These are phyloP conservation scores for Trilocha varians DNA, from an alignment of 2,888 invertebrate genomes.

Conservation along the genomic window DNA sequence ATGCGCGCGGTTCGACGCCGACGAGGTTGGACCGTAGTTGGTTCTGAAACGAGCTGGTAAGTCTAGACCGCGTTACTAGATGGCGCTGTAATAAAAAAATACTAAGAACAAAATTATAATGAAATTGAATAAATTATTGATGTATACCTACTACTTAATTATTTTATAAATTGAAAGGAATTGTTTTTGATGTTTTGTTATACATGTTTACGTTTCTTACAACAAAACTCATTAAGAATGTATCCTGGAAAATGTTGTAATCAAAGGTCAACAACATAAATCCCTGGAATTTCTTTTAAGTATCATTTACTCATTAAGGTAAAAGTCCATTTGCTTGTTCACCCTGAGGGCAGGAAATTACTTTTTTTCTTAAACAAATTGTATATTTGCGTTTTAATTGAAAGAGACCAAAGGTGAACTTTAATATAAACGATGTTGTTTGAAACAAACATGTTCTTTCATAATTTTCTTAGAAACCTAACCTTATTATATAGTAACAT, in stretches of 20 bases:
- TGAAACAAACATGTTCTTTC: too few species aligned
- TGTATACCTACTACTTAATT: too few species aligned
- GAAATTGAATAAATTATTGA: too few species aligned
- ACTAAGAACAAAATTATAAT: neutral
- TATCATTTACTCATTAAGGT: constrained; percentile 14
- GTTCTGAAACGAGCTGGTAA: constrained; percentile 80
- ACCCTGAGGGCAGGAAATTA: neutral
- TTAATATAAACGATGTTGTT: too few species aligned
- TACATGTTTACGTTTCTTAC: too few species aligned
- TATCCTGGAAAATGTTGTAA: too few species aligned
- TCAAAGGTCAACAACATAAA: constrained; percentile 4
- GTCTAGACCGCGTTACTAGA: constrained; percentile 31
- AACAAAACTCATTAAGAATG: too few species aligned
- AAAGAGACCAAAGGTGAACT: too few species aligned
- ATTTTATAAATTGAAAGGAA: too few species aligned
- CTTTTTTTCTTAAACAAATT: neutral
- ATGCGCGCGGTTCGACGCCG: constrained; percentile 70
- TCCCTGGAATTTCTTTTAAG: constrained; percentile 8
- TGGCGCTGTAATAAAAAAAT: constrained; percentile 29
- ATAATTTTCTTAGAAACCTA: too few species aligned
- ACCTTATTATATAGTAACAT: too few species aligned
- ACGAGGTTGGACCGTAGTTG: constrained; percentile 84
- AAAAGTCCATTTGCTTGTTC: neutral
- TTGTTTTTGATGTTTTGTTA: too few species aligned
- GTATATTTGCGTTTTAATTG: neutral